Evolutionary conservation across 2,113 vertebrate genomes (phyloP).

Genomic region (Narcine bancroftii): DNA sequence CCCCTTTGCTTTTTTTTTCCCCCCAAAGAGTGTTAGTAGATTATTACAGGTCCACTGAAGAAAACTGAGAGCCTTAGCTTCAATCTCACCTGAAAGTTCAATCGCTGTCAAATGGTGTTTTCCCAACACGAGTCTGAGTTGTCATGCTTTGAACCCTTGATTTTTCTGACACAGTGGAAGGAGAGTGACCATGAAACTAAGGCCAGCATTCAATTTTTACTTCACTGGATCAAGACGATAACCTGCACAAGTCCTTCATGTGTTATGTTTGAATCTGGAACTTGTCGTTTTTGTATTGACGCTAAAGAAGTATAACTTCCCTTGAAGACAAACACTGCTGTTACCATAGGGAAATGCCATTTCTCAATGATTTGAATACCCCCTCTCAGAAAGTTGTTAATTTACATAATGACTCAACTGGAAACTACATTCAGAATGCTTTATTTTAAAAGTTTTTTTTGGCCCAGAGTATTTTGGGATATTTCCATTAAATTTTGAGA

Average conservation of each 20-base stretch:
- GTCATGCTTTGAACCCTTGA: not conserved
- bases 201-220: not conserved
- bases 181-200: not conserved
- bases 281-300: not conserved
- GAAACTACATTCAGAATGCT: not conserved
- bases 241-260: not conserved
- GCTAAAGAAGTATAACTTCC: not conserved
- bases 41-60: not conserved
- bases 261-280: not conserved
- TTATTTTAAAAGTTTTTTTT: not conserved
- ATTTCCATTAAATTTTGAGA: not conserved
- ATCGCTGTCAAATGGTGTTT: not conserved
- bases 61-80: not conserved
- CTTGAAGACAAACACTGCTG: not conserved
- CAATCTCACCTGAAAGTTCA: not conserved
- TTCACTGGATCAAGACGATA: not conserved
- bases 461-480: not conserved
- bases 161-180: not conserved
- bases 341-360: not conserved
- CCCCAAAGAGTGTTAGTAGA: not conserved
- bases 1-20: not conserved
- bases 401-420: not conserved
- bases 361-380: not conserved
- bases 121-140: not conserved
- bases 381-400: not conserved